These are phyloP conservation scores for Drosophila melanogaster DNA, from an alignment of 1,140 invertebrate genomes.

Conservation along the genomic window DNA sequence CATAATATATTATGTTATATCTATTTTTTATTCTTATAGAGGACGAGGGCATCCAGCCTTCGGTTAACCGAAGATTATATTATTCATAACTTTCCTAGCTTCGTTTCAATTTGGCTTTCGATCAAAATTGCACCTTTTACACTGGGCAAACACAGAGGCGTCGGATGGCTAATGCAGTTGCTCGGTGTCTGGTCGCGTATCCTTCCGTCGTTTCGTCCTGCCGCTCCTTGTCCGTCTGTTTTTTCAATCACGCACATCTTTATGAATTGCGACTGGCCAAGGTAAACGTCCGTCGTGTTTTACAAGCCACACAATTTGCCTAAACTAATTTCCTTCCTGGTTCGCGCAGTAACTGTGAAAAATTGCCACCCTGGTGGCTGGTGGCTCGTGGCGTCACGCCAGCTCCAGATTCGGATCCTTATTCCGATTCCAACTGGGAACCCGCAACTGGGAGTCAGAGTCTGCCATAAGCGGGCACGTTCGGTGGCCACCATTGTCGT, in stretches of 20 bases:
- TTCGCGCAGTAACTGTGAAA: slow-evolving; percentile 61
- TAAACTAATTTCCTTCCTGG: slow-evolving; percentile 78
- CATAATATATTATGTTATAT: not conserved
- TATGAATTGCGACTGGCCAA: slow-evolving; percentile 59
- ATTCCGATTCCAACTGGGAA: slow-evolving; percentile 1
- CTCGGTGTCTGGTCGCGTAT: not conserved
- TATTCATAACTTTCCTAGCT: slow-evolving; percentile 12
- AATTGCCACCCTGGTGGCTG: slow-evolving; percentile 62
- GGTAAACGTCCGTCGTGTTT: slow-evolving; percentile 77
- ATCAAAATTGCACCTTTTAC: slow-evolving; percentile 69
- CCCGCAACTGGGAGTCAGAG: not conserved
- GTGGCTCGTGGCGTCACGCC: slow-evolving; percentile 49
- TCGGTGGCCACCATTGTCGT: slow-evolving; percentile 48
- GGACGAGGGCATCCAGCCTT: slow-evolving; percentile 37
- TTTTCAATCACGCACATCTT: slow-evolving; percentile 71
- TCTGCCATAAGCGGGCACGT: slow-evolving; percentile 42
- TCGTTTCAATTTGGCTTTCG: slow-evolving; percentile 20
- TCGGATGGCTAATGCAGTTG: slow-evolving; percentile 23
- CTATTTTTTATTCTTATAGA: not conserved
- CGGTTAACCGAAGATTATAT: slow-evolving; percentile 34
- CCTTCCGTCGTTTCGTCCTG: not conserved
- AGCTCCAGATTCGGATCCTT: slow-evolving; percentile 13
- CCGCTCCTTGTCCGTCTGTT: slow-evolving; percentile 36
- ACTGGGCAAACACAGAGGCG: slow-evolving; percentile 17
- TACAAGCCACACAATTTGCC: slow-evolving; percentile 79